These are phyloP conservation scores for Cydia fagiglandana DNA, from an alignment of 1,140 invertebrate genomes.

Conservation along the genomic window DNA sequence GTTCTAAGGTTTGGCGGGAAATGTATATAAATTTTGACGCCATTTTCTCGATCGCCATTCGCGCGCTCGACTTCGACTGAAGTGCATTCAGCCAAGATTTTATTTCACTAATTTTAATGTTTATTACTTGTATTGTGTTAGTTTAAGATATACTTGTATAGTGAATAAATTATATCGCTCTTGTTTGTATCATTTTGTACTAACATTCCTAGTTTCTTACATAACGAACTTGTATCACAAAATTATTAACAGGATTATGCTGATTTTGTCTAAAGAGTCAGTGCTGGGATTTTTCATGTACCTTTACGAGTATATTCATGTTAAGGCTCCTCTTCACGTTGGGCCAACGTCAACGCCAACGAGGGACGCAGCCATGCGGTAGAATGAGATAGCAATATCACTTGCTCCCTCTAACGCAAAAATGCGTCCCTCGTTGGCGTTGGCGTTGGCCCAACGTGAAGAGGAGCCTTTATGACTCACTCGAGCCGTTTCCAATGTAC, in stretches of 20 bases:
- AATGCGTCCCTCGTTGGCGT: too few species aligned
- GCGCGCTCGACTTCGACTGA: slow-evolving; percentile 6
- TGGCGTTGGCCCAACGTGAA: too few species aligned
- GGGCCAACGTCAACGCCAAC: too few species aligned
- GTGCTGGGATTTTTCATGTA: neutral
- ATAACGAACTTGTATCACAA: slow-evolving; percentile 27
- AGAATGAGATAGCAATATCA: too few species aligned
- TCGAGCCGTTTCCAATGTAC: neutral
- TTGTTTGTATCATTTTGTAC: slow-evolving; percentile 29
- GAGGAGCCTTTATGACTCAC: too few species aligned
- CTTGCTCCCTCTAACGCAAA: too few species aligned
- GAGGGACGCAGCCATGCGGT: too few species aligned
- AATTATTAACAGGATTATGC: slow-evolving; percentile 7
- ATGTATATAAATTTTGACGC: slow-evolving; percentile 39
- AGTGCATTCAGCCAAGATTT: slow-evolving; percentile 20
- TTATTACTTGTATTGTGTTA: neutral
- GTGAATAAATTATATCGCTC: slow-evolving; percentile 28
- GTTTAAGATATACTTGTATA: slow-evolving; percentile 15
- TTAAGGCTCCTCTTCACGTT: too few species aligned
- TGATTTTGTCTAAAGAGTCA: slow-evolving; percentile 1
- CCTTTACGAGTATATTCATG: neutral
- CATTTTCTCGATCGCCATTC: slow-evolving; percentile 37
- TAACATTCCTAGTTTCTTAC: neutral
- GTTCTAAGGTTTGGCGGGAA: slow-evolving; percentile 28
- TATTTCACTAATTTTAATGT: neutral